Conservation (phyloP, 2,113 vertebrate species). For the Helogale parvula region DNA sequence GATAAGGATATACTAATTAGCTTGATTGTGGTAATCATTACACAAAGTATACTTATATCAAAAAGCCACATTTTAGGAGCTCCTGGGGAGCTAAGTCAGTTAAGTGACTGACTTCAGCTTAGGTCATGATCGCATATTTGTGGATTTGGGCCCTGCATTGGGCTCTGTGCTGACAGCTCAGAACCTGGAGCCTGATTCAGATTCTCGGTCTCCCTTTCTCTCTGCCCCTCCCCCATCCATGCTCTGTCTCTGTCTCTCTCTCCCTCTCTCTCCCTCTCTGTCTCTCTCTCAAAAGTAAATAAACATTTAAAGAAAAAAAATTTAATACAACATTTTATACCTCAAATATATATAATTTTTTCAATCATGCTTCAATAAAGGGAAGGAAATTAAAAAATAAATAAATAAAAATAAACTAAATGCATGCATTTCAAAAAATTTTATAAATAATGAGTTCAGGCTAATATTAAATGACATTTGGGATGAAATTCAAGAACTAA, state of each 20-base stretch:
- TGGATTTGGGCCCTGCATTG: too few relatives aligned
- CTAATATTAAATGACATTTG: neutral
- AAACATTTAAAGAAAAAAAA: too few relatives aligned
- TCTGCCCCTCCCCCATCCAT: too few relatives aligned
- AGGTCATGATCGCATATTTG: too few relatives aligned
- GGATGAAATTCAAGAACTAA: neutral
- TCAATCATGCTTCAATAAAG: neutral
- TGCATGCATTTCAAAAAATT: neutral
- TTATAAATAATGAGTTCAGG: neutral
- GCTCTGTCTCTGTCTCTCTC: too few relatives aligned
- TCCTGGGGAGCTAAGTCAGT: too few relatives aligned
- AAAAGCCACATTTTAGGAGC: neutral
- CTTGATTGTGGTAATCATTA: neutral
- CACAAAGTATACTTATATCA: neutral
- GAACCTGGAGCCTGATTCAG: too few relatives aligned
- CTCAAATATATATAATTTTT: neutral
- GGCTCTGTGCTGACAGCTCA: too few relatives aligned
- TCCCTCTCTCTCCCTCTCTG: too few relatives aligned
- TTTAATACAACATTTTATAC: neutral
- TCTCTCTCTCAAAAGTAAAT: too few relatives aligned
- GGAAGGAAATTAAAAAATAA: neutral
- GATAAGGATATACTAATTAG: neutral
- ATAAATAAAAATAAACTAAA: neutral
- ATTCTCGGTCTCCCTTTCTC: too few relatives aligned
- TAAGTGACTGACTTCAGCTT: too few relatives aligned